These are phyloP conservation scores for Frankliniella fusca DNA, from an alignment of 2,888 invertebrate genomes.

Conservation along the genomic window DNA sequence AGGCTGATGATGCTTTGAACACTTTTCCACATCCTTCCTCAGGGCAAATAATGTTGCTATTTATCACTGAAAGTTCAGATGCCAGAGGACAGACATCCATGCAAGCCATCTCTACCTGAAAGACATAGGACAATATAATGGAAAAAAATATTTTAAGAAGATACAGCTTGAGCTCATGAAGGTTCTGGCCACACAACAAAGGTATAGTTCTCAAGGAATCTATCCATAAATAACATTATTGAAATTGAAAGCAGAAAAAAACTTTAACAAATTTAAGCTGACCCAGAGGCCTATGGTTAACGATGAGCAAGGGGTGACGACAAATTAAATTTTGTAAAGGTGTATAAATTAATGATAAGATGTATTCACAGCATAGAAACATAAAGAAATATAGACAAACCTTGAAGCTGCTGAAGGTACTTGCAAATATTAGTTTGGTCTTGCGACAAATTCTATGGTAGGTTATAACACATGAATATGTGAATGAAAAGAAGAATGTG, in stretches of 20 bases:
- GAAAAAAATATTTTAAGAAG: background rate
- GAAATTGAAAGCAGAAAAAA: background rate
- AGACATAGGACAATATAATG: background rate
- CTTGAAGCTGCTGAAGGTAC: background rate
- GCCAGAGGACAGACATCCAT: slow-evolving; percentile 35
- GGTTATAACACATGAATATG: too few species aligned
- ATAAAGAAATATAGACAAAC: background rate
- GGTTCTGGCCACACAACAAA: too few species aligned
- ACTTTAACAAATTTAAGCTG: background rate
- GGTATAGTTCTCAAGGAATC: too few species aligned
- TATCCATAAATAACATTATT: too few species aligned
- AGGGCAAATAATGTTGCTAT: slow-evolving; percentile 43
- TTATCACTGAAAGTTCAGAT: slow-evolving; percentile 36
- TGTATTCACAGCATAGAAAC: background rate
- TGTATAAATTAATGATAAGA: background rate
- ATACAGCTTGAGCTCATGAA: too few species aligned
- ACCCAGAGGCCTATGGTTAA: too few species aligned
- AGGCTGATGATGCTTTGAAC: slow-evolving; percentile 54
- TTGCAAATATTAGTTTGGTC: too few species aligned
- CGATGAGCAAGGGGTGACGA: background rate
- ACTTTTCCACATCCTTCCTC: slow-evolving; percentile 49
- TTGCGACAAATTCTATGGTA: too few species aligned
- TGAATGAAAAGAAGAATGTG: too few species aligned
- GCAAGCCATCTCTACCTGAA: background rate
- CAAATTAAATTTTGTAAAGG: background rate